These are phyloP conservation scores for Subacronicta megacephala DNA, from an alignment of 2,888 invertebrate species.

Conservation along the genomic window DNA sequence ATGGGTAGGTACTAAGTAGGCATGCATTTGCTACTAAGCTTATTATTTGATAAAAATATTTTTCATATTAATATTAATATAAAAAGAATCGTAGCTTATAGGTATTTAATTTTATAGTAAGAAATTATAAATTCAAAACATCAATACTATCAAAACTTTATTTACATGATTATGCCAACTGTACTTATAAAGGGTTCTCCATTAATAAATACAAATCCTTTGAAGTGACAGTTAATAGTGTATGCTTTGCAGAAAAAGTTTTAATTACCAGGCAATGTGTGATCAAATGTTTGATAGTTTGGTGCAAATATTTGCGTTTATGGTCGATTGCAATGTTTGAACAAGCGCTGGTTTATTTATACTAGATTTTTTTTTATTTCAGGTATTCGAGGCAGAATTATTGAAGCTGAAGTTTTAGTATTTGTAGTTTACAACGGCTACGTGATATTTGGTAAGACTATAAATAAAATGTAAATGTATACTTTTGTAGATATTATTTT, in stretches of 20 bases:
- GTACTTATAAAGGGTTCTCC: constrained; percentile 12
- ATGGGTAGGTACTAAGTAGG: no score
- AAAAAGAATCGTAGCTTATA: no score
- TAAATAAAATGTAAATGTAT: no score
- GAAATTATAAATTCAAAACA: no score
- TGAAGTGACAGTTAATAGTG: constrained; percentile 47
- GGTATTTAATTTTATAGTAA: no score
- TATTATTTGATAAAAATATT: no score
- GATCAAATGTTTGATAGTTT: constrained; percentile 52
- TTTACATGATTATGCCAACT: constrained; percentile 4
- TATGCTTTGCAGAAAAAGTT: constrained; percentile 47
- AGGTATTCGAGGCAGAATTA: constrained; percentile 41
- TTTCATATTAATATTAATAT: no score
- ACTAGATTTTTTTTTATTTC: constrained; percentile 34
- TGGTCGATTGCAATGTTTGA: constrained; percentile 37
- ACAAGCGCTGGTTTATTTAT: constrained; percentile 30
- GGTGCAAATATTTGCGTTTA: constrained; percentile 46
- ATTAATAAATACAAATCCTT: constrained; percentile 40
- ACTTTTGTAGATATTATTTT: no score
- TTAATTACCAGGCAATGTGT: constrained; percentile 50
- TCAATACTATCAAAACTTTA: background rate
- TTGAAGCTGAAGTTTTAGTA: background rate
- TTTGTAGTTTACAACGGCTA: background rate
- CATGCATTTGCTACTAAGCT: no score
- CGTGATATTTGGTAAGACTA: constrained; percentile 9